phyloP scores from a whole-genome alignment of 92 coral and sea anemone genomes.

The Zoanthus solanderi region DNA sequence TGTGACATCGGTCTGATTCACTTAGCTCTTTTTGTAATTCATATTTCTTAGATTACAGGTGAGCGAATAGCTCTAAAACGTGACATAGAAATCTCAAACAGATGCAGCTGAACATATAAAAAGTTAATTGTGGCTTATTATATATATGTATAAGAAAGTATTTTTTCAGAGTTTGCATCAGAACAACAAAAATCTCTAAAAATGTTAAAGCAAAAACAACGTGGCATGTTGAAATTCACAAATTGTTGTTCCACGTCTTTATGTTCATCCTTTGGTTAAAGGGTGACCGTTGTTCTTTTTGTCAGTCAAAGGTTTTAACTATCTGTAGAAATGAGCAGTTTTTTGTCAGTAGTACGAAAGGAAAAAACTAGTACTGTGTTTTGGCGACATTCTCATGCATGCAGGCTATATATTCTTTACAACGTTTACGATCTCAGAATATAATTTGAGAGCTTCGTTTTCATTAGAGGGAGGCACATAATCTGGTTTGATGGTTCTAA shows the following conservation, averaged over 20 bases:
- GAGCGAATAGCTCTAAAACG: neutral
- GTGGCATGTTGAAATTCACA: neutral
- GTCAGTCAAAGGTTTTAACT: slow-evolving; percentile 4
- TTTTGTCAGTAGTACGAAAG: slow-evolving; percentile 4
- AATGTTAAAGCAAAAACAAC: neutral
- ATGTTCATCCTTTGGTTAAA: neutral
- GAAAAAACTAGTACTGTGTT: neutral
- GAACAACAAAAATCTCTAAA: too few relatives aligned
- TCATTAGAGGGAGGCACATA: slow-evolving; percentile 35
- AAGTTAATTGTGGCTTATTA: neutral
- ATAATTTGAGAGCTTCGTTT: slow-evolving; percentile 38
- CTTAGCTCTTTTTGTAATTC: neutral
- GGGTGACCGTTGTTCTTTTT: neutral
- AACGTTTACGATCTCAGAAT: slow-evolving; percentile 3
- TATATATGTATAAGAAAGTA: too few relatives aligned
- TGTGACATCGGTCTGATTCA: neutral
- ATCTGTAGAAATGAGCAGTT: neutral
- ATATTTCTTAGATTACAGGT: neutral
- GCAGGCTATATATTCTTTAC: slow-evolving; percentile 3
- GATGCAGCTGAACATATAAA: neutral
- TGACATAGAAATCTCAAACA: neutral
- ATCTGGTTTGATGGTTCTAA: slow-evolving; percentile 23
- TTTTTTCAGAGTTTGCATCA: too few relatives aligned
- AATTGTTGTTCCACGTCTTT: neutral
- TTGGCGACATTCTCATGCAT: neutral